Conservation (phyloP, 2,888 invertebrate genomes). For the Ornithoptera alexandrae region DNA sequence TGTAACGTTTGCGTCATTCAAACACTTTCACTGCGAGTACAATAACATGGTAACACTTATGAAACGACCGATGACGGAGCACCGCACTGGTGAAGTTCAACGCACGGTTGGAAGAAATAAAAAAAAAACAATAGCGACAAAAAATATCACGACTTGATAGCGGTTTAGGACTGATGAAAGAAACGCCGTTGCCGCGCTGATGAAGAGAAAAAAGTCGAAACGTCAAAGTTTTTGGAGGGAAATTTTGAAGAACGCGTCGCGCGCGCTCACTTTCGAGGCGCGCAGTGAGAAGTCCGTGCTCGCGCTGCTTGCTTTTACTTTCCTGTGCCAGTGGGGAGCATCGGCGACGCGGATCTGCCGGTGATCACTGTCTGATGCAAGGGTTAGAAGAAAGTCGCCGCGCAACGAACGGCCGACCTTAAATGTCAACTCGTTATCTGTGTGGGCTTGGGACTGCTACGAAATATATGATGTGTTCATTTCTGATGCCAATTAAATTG, state of each 20-base stretch:
- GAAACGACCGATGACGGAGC: constrained; percentile 58
- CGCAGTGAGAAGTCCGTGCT: constrained; percentile 61
- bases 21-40: constrained; percentile 72
- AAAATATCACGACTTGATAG: constrained; percentile 31
- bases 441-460: constrained; percentile 7
- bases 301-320: constrained; percentile 71
- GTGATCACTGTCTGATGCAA: constrained; percentile 39
- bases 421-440: constrained; percentile 31
- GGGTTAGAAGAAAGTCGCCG: constrained; percentile 30
- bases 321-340: constrained; percentile 72
- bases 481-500: constrained; percentile 16
- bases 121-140: constrained; percentile 36
- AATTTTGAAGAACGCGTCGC: constrained; percentile 59
- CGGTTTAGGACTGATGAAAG: constrained; percentile 36
- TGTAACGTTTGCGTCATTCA: constrained; percentile 70
- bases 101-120: constrained; percentile 46
- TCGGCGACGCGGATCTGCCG: constrained; percentile 40
- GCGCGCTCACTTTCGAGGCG: constrained; percentile 66
- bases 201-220: constrained; percentile 30
- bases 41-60: constrained; percentile 68
- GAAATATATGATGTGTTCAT: constrained; percentile 13
- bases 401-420: constrained; percentile 32
- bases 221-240: constrained; percentile 54
- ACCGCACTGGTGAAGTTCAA: constrained; percentile 66
- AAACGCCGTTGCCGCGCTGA: constrained; percentile 1